Conservation (phyloP, 2,113 vertebrate species). For the Lamprotornis superbus region DNA sequence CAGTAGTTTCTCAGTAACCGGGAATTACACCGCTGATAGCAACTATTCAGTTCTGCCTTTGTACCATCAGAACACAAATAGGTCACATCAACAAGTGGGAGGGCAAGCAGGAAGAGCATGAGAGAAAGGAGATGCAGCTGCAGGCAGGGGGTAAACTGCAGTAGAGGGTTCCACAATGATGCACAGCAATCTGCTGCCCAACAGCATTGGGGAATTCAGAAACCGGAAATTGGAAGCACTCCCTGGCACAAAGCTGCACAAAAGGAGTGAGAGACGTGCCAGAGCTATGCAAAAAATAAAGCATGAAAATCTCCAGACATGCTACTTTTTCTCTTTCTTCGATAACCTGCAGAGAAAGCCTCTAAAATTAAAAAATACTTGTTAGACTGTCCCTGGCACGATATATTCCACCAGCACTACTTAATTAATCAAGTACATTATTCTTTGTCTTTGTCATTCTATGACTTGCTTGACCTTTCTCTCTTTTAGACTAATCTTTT, state of each 20-base stretch:
- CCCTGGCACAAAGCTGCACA: background rate
- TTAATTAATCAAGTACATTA: background rate
- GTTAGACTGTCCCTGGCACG: background rate
- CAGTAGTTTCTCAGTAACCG: background rate
- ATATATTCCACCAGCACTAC: background rate
- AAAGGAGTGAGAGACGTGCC: background rate
- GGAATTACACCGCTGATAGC: background rate
- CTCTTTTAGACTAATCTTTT: background rate
- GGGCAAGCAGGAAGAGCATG: background rate
- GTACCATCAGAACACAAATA: rapidly evolving
- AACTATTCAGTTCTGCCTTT: background rate
- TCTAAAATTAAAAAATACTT: background rate
- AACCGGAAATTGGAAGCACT: background rate
- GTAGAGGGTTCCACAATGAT: background rate
- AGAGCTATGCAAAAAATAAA: background rate
- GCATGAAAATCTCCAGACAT: background rate
- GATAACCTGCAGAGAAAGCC: background rate
- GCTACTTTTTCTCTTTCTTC: background rate
- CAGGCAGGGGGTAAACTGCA: background rate
- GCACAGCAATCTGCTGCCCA: background rate
- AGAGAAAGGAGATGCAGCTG: background rate
- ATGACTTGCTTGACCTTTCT: background rate
- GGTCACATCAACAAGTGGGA: background rate
- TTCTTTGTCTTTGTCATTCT: background rate
- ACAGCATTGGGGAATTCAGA: background rate